Conservation (phyloP, 2,888 invertebrate species). For the Melanophora roralis region DNA sequence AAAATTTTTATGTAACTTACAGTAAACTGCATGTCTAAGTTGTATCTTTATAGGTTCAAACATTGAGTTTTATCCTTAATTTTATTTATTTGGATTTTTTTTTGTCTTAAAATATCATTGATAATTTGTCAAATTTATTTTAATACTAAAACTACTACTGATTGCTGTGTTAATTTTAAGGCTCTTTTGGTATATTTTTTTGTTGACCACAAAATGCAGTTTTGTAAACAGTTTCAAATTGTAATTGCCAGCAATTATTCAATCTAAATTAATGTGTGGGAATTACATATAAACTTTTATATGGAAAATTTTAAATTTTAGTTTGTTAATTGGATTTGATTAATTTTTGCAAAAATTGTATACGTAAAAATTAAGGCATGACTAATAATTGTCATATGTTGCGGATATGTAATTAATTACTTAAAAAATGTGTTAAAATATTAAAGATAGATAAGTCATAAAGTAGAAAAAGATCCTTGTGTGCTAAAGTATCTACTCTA, state of each 20-base stretch:
- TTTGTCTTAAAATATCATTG: slow-evolving; percentile 34
- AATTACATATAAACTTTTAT: slow-evolving; percentile 35
- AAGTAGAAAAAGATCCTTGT: no score
- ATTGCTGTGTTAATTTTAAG: slow-evolving; percentile 23
- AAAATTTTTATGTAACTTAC: slow-evolving; percentile 42
- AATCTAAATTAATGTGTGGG: slow-evolving; percentile 58
- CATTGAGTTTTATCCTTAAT: no score
- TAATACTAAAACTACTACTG: slow-evolving; percentile 49
- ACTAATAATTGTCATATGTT: slow-evolving; percentile 32
- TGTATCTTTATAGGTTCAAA: no score
- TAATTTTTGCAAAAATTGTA: slow-evolving; percentile 43
- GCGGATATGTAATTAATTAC: no score
- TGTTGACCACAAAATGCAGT: slow-evolving; percentile 4
- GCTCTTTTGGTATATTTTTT: slow-evolving; percentile 19
- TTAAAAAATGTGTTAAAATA: no score
- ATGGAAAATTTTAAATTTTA: not conserved
- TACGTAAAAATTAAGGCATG: not conserved
- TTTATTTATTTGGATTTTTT: no score
- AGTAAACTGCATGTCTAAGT: slow-evolving; percentile 50
- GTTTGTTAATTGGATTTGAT: slow-evolving; percentile 49
- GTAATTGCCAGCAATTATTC: slow-evolving; percentile 56
- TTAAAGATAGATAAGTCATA: no score
- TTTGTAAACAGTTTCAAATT: slow-evolving; percentile 46
- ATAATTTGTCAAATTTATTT: slow-evolving; percentile 61
- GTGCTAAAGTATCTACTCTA: no score